Evolutionary conservation across 2,113 vertebrate genomes (phyloP).

Genomic region (Heterotis niloticus): DNA sequence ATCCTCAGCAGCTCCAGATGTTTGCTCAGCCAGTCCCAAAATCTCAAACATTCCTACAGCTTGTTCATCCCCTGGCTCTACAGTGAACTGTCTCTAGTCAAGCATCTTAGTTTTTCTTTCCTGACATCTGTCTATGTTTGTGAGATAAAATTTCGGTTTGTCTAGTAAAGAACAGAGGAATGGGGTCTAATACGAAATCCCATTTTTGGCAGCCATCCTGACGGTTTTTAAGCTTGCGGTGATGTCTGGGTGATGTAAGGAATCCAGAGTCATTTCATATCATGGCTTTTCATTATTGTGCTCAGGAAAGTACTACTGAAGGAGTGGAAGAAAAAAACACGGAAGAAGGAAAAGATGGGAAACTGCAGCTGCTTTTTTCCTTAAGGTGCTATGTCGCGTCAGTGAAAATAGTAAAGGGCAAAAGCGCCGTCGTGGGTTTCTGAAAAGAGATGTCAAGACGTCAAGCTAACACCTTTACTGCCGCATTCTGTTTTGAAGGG

Average conservation of each 20-base stretch:
- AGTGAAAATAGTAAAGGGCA: constrained; percentile 7
- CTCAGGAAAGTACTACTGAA: neutral
- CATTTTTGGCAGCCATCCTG: neutral
- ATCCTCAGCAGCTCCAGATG: neutral
- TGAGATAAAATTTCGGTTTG: neutral
- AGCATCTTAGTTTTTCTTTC: constrained; percentile 13
- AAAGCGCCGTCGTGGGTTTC: constrained; percentile 8
- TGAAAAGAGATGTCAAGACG: constrained; percentile 12
- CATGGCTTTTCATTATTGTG: constrained; percentile 3
- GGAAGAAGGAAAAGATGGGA: neutral
- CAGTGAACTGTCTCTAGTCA: neutral
- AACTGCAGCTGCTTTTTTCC: neutral
- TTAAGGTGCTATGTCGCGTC: neutral
- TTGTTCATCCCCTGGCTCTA: constrained; percentile 5
- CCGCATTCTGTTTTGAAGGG: neutral
- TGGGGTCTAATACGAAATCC: neutral
- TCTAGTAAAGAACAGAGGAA: neutral
- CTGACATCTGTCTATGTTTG: neutral
- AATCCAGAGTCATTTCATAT: neutral
- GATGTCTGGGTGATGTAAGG: neutral
- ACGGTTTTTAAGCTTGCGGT: neutral
- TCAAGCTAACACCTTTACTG: constrained; percentile 12
- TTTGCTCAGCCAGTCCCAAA: neutral
- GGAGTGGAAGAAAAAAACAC: neutral
- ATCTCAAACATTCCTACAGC: neutral